Evolutionary conservation across 2,888 invertebrate species (phyloP).

Genomic region (Nymphalis c-album): DNA sequence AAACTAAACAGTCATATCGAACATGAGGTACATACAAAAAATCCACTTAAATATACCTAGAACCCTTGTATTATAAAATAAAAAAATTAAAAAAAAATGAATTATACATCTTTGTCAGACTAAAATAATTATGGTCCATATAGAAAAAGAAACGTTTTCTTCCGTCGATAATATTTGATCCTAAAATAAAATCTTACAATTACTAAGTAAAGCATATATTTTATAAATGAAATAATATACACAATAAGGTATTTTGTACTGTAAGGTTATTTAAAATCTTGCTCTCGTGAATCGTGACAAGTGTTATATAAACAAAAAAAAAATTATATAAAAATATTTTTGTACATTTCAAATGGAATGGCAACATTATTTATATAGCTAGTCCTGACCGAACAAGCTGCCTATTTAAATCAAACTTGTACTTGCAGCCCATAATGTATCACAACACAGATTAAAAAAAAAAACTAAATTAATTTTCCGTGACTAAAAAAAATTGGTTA

Average conservation of each 20-base stretch:
- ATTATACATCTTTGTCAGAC: constrained; percentile 52
- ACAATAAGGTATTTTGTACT: constrained; percentile 78
- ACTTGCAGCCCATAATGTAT: constrained; percentile 22
- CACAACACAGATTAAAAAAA: constrained; percentile 4
- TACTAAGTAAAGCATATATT: constrained; percentile 78
- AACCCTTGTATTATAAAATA: constrained; percentile 36
- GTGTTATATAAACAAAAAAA: constrained; percentile 18
- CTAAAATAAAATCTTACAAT: constrained; percentile 53
- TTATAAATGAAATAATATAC: constrained; percentile 68
- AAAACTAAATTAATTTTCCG: constrained; percentile 8
- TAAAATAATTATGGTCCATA: constrained; percentile 59
- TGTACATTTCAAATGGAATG: constrained; percentile 48
- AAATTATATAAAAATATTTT: constrained; percentile 35
- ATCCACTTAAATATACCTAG: constrained; percentile 57
- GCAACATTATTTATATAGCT: constrained; percentile 50
- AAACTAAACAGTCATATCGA: constrained; percentile 60
- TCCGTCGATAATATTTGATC: constrained; percentile 50
- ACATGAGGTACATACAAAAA: constrained; percentile 63
- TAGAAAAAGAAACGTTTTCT: constrained; percentile 48
- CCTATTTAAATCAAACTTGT: constrained; percentile 45
- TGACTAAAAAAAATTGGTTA: constrained; percentile 17
- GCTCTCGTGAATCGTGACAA: constrained; percentile 27
- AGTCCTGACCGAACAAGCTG: constrained; percentile 49
- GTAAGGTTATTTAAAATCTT: constrained; percentile 60
- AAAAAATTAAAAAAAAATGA: constrained; percentile 43